Base-by-base conservation (phyloP, 2,888 invertebrate species). In the Hedychridium roseum region DNA sequence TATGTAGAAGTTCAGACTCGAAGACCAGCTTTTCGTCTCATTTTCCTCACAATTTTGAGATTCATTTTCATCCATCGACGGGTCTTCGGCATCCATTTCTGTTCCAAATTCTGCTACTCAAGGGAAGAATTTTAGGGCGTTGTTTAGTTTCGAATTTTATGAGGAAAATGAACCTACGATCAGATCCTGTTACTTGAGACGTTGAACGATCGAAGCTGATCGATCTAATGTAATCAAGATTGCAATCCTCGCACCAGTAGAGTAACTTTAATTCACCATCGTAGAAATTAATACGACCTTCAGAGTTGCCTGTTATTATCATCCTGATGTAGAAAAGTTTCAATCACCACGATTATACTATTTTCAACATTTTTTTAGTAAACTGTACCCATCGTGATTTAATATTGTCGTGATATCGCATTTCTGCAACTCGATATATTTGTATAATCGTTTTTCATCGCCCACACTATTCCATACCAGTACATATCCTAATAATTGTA, bases 271-370 rank as follows among this genome's bases (percentile, higher is more conserved):
- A 68, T 57, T 83, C 80, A 31, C 79, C 74, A 55, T 87, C 85
- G 66, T 85, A 87, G 70, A 88, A 86, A 57, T 79, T 80, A 34
- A 88, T 80, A 34, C 82, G 79, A 0, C 87, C 87, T 1, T 43
- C 57, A 9, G 70, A 73, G 65, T 84, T 85, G 7, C 85, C 86
- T 0, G 83, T 83, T 18, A 83, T 82, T 35, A 85, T 74, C n/a
- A 81, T 69, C 6, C 85, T 85, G 65, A 43, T 28, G 11, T n/a
- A 36, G 11, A 21, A 23, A 18, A 17, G n/a, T 11, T 3, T 2
- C 18, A 27, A n/a, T 32, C 30, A 27, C 4, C 36, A 31, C 6
- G 5, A 3, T 26, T 15, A 47, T 43, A 30, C 36, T 39, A 21
- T 43, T 35, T 27, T 14, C 12, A 16, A 6, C 40, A 39, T 23